Percentiles rank a stretch among this genome's conserved stretches.
These are phyloP conservation scores for Melinopterus prodromus DNA, from an alignment of 2,888 invertebrate genomes.

Conservation along the genomic window DNA sequence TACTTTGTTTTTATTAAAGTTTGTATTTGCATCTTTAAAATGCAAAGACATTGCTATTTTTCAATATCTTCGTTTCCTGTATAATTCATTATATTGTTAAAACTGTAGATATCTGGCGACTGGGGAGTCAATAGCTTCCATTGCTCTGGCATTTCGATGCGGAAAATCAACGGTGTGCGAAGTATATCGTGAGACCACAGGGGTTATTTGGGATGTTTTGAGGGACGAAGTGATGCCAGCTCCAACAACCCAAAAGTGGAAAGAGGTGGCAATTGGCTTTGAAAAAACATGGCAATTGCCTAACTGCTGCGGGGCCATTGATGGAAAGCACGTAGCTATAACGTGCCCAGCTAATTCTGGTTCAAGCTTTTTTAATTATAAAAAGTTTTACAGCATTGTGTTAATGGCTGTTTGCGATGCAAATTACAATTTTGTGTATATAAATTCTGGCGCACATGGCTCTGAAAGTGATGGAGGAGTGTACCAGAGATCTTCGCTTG, in stretches of 20 bases:
- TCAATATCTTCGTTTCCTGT: neutral
- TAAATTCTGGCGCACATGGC: slow-evolving; percentile 51
- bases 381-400: slow-evolving; percentile 50
- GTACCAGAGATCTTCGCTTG: slow-evolving; percentile 41
- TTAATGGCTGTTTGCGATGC: slow-evolving; percentile 49
- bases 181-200: slow-evolving; percentile 39
- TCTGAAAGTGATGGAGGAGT: slow-evolving; percentile 51
- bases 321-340: slow-evolving; percentile 50
- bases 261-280: slow-evolving; percentile 45
- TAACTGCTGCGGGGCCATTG: slow-evolving; percentile 48
- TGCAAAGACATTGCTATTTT: slow-evolving; percentile 20
- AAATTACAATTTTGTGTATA: slow-evolving; percentile 49
- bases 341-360: slow-evolving; percentile 47
- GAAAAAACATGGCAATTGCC: slow-evolving; percentile 44
- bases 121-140: slow-evolving; percentile 22
- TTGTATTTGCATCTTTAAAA: slow-evolving; percentile 5
- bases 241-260: slow-evolving; percentile 46
- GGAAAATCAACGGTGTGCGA: slow-evolving; percentile 47
- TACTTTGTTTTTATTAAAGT: neutral
- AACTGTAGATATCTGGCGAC: slow-evolving; percentile 24
- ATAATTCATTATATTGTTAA: too few species aligned
- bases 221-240: slow-evolving; percentile 36
- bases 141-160: slow-evolving; percentile 34
- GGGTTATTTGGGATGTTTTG: slow-evolving; percentile 45
- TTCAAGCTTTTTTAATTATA: slow-evolving; percentile 50